Evolutionary conservation across 1,140 invertebrate species (phyloP).

Genomic region (Caenorhabditis brenneri): DNA sequence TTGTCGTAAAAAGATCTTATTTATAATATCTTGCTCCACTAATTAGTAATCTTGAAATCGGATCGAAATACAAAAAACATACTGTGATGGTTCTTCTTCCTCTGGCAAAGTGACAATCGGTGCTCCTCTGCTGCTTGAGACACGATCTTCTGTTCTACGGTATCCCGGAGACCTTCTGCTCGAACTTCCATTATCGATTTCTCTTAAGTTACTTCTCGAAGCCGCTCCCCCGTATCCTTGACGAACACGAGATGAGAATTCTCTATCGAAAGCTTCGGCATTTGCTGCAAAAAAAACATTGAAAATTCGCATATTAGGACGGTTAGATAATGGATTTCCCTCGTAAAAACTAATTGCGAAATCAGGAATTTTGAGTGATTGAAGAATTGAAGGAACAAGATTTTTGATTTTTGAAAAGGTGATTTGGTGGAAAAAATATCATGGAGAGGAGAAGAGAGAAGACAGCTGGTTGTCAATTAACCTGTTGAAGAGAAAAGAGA

Average conservation of each 20-base stretch:
- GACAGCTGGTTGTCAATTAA: not conserved
- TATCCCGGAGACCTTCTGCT: not conserved
- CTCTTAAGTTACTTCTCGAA: not conserved
- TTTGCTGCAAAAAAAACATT: slow-evolving; percentile 56
- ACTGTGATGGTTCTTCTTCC: slow-evolving; percentile 40
- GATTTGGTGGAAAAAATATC: slow-evolving; percentile 7
- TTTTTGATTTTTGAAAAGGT: slow-evolving; percentile 39
- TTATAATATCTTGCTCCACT: no score
- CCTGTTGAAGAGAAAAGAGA: not conserved
- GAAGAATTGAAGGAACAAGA: slow-evolving; percentile 37
- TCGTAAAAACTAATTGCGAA: not conserved
- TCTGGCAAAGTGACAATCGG: slow-evolving; percentile 50
- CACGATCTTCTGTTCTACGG: not conserved
- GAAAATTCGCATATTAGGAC: not conserved
- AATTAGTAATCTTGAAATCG: no score
- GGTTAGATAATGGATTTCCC: not conserved
- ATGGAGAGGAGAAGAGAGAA: not conserved
- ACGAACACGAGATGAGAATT: slow-evolving; percentile 61
- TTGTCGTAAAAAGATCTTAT: no score
- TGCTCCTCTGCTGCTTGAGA: not conserved
- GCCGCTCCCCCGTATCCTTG: not conserved
- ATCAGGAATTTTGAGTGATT: not conserved
- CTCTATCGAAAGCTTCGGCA: slow-evolving; percentile 64
- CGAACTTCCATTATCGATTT: not conserved
- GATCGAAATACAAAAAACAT: no score